A percentile compares a stretch with the other conserved stretches of the same genome.
Conservation (phyloP, 1,140 invertebrate genomes). For the Meloidogyne chitwoodi region DNA sequence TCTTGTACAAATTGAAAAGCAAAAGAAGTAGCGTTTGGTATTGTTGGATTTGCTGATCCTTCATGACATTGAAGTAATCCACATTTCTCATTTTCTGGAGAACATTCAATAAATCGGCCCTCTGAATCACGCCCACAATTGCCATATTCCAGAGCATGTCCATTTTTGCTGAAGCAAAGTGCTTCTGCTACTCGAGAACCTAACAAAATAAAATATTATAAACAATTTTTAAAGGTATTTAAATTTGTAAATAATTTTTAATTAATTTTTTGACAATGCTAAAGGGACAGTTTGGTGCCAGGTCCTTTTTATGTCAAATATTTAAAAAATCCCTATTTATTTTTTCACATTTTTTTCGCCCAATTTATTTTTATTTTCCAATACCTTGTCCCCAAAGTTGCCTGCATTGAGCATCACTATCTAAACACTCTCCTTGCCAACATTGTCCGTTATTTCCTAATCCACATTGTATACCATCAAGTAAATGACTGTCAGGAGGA, state of each 20-base stretch:
- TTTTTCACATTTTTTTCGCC: not conserved
- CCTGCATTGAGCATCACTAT: slow-evolving; percentile 51
- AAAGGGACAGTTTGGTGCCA: not conserved
- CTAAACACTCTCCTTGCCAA: slow-evolving; percentile 57
- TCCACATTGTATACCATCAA: slow-evolving; percentile 56
- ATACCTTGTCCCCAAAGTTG: slow-evolving; percentile 49
- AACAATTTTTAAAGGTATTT: too few species aligned
- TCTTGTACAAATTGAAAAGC: slow-evolving; percentile 55
- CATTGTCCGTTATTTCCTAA: slow-evolving; percentile 50
- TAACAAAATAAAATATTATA: not conserved
- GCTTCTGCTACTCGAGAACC: slow-evolving; percentile 38
- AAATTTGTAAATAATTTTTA: not conserved
- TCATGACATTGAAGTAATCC: slow-evolving; percentile 51
- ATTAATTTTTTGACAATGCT: too few species aligned
- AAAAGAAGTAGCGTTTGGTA: slow-evolving; percentile 46
- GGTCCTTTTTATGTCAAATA: too few species aligned
- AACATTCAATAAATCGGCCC: slow-evolving; percentile 41
- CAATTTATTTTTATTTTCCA: not conserved
- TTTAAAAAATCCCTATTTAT: too few species aligned
- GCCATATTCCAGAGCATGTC: slow-evolving; percentile 57
- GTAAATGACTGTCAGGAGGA: slow-evolving; percentile 50
- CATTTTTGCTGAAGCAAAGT: slow-evolving; percentile 51
- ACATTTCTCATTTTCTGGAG: slow-evolving; percentile 44
- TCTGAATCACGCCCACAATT: slow-evolving; percentile 49
- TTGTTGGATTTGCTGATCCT: slow-evolving; percentile 32